phyloP scores from a whole-genome alignment of 2,888 invertebrate genomes.

The Caenorhabditis drosophilae region DNA sequence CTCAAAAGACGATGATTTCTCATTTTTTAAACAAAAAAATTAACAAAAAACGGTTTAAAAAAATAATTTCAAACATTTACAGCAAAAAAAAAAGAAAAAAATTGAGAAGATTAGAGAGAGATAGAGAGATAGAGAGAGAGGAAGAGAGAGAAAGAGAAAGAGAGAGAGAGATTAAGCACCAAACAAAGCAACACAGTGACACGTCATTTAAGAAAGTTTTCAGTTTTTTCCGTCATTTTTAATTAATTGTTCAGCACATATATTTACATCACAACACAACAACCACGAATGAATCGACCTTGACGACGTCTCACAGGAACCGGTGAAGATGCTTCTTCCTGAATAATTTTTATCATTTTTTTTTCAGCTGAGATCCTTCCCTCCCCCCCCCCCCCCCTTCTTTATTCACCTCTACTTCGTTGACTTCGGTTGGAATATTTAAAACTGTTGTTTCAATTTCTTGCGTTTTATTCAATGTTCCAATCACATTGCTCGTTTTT shows the following conservation, averaged over 20 bases:
- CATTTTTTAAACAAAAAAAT: no score
- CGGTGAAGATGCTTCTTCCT: conserved; percentile 13
- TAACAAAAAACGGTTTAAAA: no score
- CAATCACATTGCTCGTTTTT: conserved; percentile 3
- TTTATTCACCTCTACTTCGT: conserved; percentile 11
- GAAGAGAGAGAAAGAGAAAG: no score
- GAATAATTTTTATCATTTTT: background rate
- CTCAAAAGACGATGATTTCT: no score
- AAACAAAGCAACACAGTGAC: conserved; percentile 18
- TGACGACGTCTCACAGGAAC: conserved; percentile 21
- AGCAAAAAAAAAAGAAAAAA: no score
- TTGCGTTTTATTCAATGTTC: conserved; percentile 7
- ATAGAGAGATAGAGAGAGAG: no score
- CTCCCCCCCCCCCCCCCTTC: no score
- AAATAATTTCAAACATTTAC: no score
- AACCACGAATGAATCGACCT: conserved; percentile 32
- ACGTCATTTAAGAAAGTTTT: conserved; percentile 16
- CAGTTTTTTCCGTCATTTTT: background rate
- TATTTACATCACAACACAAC: conserved; percentile 22
- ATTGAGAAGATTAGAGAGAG: no score
- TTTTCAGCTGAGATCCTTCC: no score
- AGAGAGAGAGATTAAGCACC: conserved; percentile 6
- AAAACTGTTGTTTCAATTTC: conserved; percentile 11
- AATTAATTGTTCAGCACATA: no score
- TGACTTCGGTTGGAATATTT: conserved; percentile 3